A percentile compares a stretch with the other conserved stretches of the same genome.
phyloP scores from a whole-genome alignment of 2,113 vertebrate species.

The Silurus glanis region DNA sequence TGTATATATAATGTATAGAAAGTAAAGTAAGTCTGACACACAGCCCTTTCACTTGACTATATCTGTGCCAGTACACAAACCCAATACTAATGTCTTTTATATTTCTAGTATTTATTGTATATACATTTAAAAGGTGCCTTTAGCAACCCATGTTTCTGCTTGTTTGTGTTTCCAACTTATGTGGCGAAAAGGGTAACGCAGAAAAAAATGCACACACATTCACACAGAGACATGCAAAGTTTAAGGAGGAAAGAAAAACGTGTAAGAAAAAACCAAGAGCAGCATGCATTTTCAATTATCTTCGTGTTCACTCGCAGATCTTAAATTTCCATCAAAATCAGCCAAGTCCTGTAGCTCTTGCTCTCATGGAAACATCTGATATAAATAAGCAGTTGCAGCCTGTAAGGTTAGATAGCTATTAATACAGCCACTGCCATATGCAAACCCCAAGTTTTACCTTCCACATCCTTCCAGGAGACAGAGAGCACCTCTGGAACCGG shows the following conservation, averaged over 20 bases:
- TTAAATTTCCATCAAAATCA: slow-evolving; percentile 58
- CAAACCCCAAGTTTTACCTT: slow-evolving; percentile 57
- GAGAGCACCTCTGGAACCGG: slow-evolving; percentile 61
- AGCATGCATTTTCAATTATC: slow-evolving; percentile 65
- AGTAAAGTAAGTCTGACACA: slow-evolving; percentile 35
- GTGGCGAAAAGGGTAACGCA: slow-evolving; percentile 44
- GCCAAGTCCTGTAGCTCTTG: slow-evolving; percentile 60
- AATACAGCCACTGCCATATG: slow-evolving; percentile 63
- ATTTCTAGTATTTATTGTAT: slow-evolving; percentile 72
- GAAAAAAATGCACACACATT: slow-evolving; percentile 46
- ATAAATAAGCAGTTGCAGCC: slow-evolving; percentile 71
- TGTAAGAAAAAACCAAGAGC: slow-evolving; percentile 52
- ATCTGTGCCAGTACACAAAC: slow-evolving; percentile 11
- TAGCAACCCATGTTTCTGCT: slow-evolving; percentile 48
- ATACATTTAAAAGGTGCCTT: slow-evolving; percentile 63
- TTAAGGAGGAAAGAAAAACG: background rate
- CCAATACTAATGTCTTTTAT: slow-evolving; percentile 59
- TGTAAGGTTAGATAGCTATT: slow-evolving; percentile 72
- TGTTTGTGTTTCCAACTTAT: slow-evolving; percentile 66
- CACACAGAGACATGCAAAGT: slow-evolving; percentile 44
- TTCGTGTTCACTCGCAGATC: slow-evolving; percentile 55
- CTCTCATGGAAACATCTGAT: slow-evolving; percentile 71
- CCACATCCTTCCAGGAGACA: slow-evolving; percentile 56
- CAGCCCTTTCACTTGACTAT: slow-evolving; percentile 17
- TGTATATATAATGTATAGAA: slow-evolving; percentile 5